Evolutionary conservation across 1,140 invertebrate species (phyloP).

Genomic region (Drosophila grimshawi): DNA sequence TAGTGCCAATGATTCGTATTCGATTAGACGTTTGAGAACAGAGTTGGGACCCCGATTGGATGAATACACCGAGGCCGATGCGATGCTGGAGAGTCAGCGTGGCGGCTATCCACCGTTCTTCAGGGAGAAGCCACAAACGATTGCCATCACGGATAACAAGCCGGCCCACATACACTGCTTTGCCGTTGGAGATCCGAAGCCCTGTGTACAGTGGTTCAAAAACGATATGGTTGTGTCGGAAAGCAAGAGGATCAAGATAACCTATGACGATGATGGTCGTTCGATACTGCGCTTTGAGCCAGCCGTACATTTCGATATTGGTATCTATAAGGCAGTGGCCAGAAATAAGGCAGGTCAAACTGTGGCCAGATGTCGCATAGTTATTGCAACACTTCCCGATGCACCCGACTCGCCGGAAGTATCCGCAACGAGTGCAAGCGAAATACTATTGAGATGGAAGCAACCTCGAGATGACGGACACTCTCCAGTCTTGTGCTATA

Average conservation of each 20-base stretch:
- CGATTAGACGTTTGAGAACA: conserved; percentile 90
- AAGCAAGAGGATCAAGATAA: conserved; percentile 90
- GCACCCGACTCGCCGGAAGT: conserved; percentile 94
- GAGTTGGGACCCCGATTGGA: conserved; percentile 92
- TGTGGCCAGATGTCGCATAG: conserved; percentile 89
- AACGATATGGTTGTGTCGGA: conserved; percentile 94
- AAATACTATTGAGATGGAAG: conserved; percentile 95
- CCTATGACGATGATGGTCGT: conserved; percentile 90
- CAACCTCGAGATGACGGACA: conserved; percentile 94
- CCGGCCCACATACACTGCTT: conserved; percentile 92
- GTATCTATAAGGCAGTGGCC: conserved; percentile 98
- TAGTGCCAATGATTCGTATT: conserved; percentile 88
- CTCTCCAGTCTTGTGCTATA: conserved; percentile 93
- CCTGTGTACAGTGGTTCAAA: conserved; percentile 97
- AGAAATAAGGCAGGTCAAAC: conserved; percentile 93
- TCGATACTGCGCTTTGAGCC: conserved; percentile 91
- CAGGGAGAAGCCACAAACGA: conserved; percentile 91
- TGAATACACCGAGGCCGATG: conserved; percentile 93
- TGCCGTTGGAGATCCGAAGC: conserved; percentile 95
- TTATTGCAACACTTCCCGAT: conserved; percentile 90
- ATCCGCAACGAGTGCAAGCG: conserved; percentile 92
- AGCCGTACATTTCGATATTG: conserved; percentile 91
- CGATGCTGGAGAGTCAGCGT: conserved; percentile 91
- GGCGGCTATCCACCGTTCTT: conserved; percentile 92
- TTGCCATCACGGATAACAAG: conserved; percentile 92